Evolutionary conservation across 2,888 invertebrate genomes (phyloP), one percentile per base, ranked within the genome.

Genomic region (Polydrusus tereticollis): DNA sequence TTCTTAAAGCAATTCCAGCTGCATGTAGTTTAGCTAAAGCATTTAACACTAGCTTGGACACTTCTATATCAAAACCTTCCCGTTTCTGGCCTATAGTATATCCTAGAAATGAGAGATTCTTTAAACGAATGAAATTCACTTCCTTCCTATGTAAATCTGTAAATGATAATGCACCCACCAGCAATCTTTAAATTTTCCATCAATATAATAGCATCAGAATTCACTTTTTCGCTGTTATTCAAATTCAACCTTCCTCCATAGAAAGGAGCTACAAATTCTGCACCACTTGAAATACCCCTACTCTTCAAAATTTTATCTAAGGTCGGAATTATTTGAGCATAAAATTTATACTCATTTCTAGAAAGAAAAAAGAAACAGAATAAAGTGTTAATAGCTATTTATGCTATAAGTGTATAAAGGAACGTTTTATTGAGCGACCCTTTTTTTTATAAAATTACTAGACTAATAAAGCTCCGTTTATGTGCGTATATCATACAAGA

Each of bases 171-270:
- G n/a, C n/a, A 38, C 14, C 5, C 68, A 71, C 74, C 88, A 0
- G 79, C 76, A 0, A 73, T 63, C 65, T 86, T 86, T 6, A 89
- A 75, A 78, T 89, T 88, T 73, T 89, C 87, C 77, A 88, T 79
- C 1, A 89, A 73, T 14, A 89, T 82, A 0, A 87, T 84, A 0
- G 88, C 88, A 74, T 89, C 83, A 0, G 87, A 83, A 73, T 88
- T 88, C 0, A 88, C 85, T 6, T 78, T 78, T n/a, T 71, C 62
- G 16, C 43, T 69, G 1, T 73, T 74, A 52, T 72, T 71, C 23
- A 80, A 69, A 75, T 77, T 79, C 7, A 80, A 43, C 41, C 78
- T 70, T 50, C 82, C 82, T 63, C 79, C 80, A 52, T 76, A 78
- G 67, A 71, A 77, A 23, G 73, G 71, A 1, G 77, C 57, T 45